Evolutionary conservation across 2,888 invertebrate species (phyloP), one percentile per base, ranked within the genome.

Genomic region (Rotaria macrura): DNA sequence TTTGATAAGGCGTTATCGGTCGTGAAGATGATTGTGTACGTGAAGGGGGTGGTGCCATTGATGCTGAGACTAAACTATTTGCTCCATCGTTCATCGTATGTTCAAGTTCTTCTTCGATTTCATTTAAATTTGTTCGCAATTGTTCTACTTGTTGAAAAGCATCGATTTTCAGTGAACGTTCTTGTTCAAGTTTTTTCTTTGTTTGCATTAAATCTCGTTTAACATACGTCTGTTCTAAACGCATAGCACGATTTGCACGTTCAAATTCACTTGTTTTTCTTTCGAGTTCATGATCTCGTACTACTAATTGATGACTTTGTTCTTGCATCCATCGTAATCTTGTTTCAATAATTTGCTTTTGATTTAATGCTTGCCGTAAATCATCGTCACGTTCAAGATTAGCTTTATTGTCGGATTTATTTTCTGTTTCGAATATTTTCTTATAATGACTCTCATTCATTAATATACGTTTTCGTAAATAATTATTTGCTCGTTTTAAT

Each of bases 141-240:
- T 89, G 89, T 87, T 91, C 91, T 43, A 91, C 90, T 86, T 90
- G 87, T 83, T 89, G 89, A 87, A 91, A 91, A n/a, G 91, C 91
- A 84, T 89, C 89, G 47, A 90, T 88, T 87, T 91, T 91, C 40
- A 91, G 87, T 79, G 85, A 87, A 10, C 90, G 87, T 87, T 90
- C 90, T 87, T 89, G 89, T 43, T 79, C 43, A 12, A 79, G 43
- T 43, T 79, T 40, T 3, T 79, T 79, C 14, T 43, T 40, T 43
- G 43, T 43, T 25, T 79, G 43, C 2, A 43, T 5, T 43, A 79
- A 43, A 43, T 79, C 43, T 20, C 79, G 79, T 79, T 79, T 79
- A 43, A 79, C 79, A 79, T 79, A 79, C 12, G 40, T 43, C n/a
- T 40, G 43, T n/a, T 25, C n/a, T 79, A 43, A 43, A 25, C n/a